Base-by-base conservation (phyloP, 2,113 vertebrate species). In the Nesoenas mayeri region DNA sequence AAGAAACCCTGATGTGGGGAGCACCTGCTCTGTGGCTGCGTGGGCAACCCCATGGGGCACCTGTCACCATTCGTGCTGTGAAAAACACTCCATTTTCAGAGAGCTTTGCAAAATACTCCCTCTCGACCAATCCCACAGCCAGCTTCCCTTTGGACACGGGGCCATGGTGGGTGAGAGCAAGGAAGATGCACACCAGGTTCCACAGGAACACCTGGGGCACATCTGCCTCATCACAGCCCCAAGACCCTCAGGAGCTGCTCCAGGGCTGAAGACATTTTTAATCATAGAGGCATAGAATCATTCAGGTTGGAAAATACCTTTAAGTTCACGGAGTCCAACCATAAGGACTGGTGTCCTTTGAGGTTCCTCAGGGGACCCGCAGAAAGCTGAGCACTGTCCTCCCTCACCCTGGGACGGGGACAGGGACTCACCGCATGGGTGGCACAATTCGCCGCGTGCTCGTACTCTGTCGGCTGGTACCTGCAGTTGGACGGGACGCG, bases 391-490 rank as follows among this genome's bases (percentile, higher is more conserved):
- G 36, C 31, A 51, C 36, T 3, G 0, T n/a, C 34, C 19, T 53
- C 31, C 57, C 62, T 73, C 8, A 0, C n/a, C 53, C 34, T 38
- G 40, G 70, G 34, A 5, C 11, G 6, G 50, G 13, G 24, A 69
- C 34, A 79, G 19, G 26, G 24, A 97, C 99, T 99, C 97, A 99
- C 99, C 61, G 98, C 99, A 0, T 99, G 99, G 16, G 99, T 99
- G 94, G 98, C 99, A 89, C 99, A 99, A 98, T 99, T 99, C 2
- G 99, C 99, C 0, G 98, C 99, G 0, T 99, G 99, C 86, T 99
- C 99, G 0, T 99, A 99, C 51, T 99, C 99, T 0, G 99, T 99
- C 11, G 99, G 99, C 95, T 99, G 99, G 97, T 99, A 99, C 96
- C 99, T 96, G 97, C 98, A 96, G 97, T 99, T 98, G 95, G 98